Evolutionary conservation across 2,113 vertebrate species (phyloP).

Genomic region (Catharus minimus): DNA sequence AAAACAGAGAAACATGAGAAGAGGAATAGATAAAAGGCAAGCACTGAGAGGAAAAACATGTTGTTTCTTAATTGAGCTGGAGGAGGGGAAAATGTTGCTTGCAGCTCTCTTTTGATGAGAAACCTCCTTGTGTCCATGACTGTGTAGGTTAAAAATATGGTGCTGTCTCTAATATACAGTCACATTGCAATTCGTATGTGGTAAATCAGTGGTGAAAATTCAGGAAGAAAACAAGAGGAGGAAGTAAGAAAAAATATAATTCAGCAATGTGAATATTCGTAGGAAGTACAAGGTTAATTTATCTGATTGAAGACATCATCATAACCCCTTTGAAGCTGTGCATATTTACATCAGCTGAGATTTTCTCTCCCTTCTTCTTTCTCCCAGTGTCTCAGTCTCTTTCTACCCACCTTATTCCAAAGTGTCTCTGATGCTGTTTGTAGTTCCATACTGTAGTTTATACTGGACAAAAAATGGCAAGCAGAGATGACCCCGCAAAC

Average conservation of each 20-base stretch:
- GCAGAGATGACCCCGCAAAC: accelerated
- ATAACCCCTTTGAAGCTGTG: background rate
- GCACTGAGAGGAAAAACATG: conserved; percentile 30
- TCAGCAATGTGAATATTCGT: background rate
- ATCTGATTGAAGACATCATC: background rate
- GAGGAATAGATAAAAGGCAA: conserved; percentile 62
- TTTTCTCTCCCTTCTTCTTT: background rate
- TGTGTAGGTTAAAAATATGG: conserved; percentile 34
- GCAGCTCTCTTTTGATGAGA: conserved; percentile 39
- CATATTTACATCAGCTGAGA: background rate
- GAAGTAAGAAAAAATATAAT: background rate
- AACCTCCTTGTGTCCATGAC: conserved; percentile 19
- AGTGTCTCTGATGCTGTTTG: background rate
- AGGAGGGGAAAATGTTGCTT: conserved; percentile 9
- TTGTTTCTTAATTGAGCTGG: conserved; percentile 67
- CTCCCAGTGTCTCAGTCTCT: background rate
- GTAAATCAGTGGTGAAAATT: background rate
- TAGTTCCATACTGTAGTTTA: background rate
- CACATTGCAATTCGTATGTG: background rate
- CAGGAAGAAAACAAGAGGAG: background rate
- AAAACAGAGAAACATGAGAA: conserved; percentile 64
- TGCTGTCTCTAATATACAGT: background rate
- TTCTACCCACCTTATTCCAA: background rate
- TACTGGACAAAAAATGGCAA: background rate
- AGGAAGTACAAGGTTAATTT: background rate